phyloP scores from a whole-genome alignment of 2,113 vertebrate species.

The Xyrauchen texanus region DNA sequence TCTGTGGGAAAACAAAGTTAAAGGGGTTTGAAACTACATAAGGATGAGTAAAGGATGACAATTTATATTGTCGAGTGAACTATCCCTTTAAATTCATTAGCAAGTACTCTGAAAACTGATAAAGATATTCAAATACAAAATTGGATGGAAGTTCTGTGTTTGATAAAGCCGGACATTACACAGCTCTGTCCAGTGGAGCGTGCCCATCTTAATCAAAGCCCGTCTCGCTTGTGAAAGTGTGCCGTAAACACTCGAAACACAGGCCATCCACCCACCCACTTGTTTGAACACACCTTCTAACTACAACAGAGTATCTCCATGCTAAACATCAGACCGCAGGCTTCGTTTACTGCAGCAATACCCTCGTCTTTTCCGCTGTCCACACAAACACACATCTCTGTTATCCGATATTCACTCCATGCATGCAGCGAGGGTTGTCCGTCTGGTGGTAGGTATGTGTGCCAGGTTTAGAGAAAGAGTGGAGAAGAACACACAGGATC shows the following conservation, averaged over 20 bases:
- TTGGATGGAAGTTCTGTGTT: conserved; percentile 18
- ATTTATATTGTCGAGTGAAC: too few relatives aligned
- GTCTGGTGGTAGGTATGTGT: conserved; percentile 39
- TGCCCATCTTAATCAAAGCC: conserved; percentile 44
- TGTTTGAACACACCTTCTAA: conserved; percentile 32
- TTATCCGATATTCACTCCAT: conserved; percentile 45
- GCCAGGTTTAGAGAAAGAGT: conserved; percentile 37
- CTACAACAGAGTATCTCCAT: conserved; percentile 26
- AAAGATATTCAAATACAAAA: conserved; percentile 33
- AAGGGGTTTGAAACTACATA: too few relatives aligned
- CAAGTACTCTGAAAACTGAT: neutral
- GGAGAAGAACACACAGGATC: conserved; percentile 48
- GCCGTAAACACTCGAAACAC: conserved; percentile 34
- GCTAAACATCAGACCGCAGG: neutral
- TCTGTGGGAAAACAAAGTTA: too few relatives aligned
- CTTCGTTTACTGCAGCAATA: neutral
- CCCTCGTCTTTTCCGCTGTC: conserved; percentile 15
- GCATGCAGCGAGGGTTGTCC: conserved; percentile 38
- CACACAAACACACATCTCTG: conserved; percentile 42
- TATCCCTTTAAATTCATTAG: neutral
- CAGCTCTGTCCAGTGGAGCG: conserved; percentile 20
- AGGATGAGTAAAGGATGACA: too few relatives aligned
- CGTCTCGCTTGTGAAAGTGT: conserved; percentile 42
- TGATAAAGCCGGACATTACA: conserved; percentile 33
- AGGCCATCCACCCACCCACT: conserved; percentile 38